Percentiles rank a stretch among this genome's conserved stretches.
Evolutionary conservation across 2,888 invertebrate genomes (phyloP).

Genomic region (Trilocha varians): DNA sequence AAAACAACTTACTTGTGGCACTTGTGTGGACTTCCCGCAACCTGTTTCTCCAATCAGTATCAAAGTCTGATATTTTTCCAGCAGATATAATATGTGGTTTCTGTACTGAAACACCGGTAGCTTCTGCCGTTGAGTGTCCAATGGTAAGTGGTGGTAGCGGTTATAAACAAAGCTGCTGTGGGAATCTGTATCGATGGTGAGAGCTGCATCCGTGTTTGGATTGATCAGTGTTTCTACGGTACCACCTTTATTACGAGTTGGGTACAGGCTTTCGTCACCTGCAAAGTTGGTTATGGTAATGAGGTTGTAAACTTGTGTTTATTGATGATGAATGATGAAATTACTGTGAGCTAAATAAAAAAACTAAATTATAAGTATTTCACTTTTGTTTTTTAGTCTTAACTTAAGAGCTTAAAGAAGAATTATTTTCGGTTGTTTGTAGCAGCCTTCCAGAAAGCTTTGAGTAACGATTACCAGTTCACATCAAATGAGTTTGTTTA

Average conservation of each 20-base stretch:
- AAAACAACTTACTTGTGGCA: conserved; percentile 87
- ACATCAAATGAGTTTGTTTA: too few relatives aligned
- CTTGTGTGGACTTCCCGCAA: conserved; percentile 96
- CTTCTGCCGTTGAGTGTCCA: conserved; percentile 87
- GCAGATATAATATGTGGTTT: conserved; percentile 87
- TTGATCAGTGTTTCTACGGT: conserved; percentile 49
- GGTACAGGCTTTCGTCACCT: conserved; percentile 46
- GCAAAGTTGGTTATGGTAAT: conserved; percentile 11
- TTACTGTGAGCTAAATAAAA: background rate
- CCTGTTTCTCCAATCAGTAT: conserved; percentile 96
- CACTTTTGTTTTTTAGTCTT: too few relatives aligned
- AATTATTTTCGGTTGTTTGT: too few relatives aligned
- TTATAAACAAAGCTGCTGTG: conserved; percentile 86
- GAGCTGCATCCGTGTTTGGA: conserved; percentile 47
- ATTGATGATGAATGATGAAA: background rate
- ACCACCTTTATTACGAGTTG: conserved; percentile 53
- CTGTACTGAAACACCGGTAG: conserved; percentile 90
- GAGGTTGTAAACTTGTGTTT: background rate
- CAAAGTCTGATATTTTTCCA: conserved; percentile 92
- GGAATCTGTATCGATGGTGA: conserved; percentile 72
- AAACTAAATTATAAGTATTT: too few relatives aligned
- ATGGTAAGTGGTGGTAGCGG: conserved; percentile 84
- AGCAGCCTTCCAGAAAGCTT: too few relatives aligned
- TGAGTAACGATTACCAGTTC: too few relatives aligned
- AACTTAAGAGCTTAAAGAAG: too few relatives aligned